These are phyloP conservation scores for Paraescarpia echinospica DNA, from an alignment of 1,140 invertebrate genomes.

Conservation along the genomic window DNA sequence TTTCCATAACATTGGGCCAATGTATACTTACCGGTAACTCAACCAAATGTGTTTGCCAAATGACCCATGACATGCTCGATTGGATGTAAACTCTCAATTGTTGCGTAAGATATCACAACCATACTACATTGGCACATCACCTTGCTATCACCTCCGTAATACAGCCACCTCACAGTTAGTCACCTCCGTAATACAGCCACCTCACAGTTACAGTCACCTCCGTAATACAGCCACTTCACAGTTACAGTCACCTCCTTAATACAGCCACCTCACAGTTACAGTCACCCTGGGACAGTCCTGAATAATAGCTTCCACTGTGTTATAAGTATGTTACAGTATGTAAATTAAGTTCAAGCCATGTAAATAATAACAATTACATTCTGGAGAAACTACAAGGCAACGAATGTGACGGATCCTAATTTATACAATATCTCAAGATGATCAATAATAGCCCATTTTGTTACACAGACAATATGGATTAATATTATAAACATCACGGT, in stretches of 20 bases:
- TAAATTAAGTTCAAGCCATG: not conserved
- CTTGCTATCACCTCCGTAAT: no score
- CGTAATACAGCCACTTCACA: no score
- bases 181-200: no score
- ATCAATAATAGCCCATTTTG: not conserved
- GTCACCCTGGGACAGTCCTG: no score
- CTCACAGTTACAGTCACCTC: no score
- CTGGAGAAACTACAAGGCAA: not conserved
- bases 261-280: no score
- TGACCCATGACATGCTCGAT: not conserved
- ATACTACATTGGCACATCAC: no score
- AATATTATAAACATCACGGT: not conserved
- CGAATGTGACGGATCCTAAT: not conserved
- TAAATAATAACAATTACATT: not conserved
- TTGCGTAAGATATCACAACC: not conserved
- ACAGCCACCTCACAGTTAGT: no score
- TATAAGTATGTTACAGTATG: not conserved
- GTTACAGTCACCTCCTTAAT: no score
- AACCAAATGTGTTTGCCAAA: not conserved
- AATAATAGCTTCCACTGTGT: no score
- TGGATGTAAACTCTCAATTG: no score
- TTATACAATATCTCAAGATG: not conserved
- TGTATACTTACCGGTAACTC: not conserved
- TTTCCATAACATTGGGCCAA: not conserved
- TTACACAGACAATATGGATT: not conserved